These are phyloP conservation scores for Typhlichthys eigenmanni DNA, from an alignment of 2,797 vertebrate species.

Conservation along the genomic window DNA sequence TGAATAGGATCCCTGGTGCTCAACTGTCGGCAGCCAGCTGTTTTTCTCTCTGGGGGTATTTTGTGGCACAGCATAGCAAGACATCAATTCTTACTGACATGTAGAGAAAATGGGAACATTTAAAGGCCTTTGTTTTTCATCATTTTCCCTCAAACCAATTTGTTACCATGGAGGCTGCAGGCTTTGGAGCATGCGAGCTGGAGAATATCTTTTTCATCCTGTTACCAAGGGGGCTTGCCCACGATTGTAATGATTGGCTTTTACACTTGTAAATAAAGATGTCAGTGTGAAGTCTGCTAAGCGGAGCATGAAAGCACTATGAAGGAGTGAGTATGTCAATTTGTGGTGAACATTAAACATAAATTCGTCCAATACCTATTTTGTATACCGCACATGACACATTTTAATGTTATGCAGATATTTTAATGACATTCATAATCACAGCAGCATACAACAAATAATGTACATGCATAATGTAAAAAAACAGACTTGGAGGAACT, in stretches of 20 bases:
- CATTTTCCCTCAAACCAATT: conserved; percentile 56
- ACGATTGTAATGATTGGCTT: conserved; percentile 14
- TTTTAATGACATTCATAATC: conserved; percentile 24
- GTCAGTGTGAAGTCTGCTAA: not conserved
- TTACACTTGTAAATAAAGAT: conserved; percentile 16
- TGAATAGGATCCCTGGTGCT: conserved; percentile 47
- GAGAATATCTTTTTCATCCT: conserved; percentile 38
- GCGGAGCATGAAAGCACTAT: not conserved
- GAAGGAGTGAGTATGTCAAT: conserved; percentile 7
- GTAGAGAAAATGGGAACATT: conserved; percentile 69
- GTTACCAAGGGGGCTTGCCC: not conserved
- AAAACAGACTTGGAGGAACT: conserved; percentile 21
- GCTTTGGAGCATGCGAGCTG: conserved; percentile 42
- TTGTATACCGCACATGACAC: conserved; percentile 15
- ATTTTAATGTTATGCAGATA: conserved; percentile 12
- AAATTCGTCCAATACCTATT: conserved; percentile 14
- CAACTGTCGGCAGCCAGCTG: conserved; percentile 50
- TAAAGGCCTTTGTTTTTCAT: conserved; percentile 74
- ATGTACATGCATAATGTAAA: not conserved
- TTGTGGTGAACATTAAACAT: not conserved
- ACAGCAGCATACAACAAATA: conserved; percentile 20
- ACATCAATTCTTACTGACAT: conserved; percentile 69
- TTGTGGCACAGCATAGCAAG: conserved; percentile 56
- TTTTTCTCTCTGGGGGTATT: conserved; percentile 67
- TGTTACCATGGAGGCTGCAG: conserved; percentile 49